Evolutionary conservation across 2,797 vertebrate species (phyloP).

Genomic region (Bovichtus variegatus): DNA sequence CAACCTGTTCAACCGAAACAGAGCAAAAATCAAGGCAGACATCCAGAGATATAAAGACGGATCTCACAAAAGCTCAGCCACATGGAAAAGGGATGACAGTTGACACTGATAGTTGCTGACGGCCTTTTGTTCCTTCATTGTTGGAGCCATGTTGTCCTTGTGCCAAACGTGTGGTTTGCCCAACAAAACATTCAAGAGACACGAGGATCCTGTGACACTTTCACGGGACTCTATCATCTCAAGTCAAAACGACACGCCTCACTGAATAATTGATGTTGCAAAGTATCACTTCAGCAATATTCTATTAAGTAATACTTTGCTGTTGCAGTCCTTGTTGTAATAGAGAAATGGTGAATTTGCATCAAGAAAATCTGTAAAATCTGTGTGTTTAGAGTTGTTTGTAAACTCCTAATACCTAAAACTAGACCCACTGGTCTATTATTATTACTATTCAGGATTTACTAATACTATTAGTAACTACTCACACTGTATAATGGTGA

Average conservation of each 20-base stretch:
- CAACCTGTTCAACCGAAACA: neutral
- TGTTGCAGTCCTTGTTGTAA: neutral
- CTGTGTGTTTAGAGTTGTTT: neutral
- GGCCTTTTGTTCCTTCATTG: constrained; percentile 28
- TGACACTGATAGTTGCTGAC: constrained; percentile 34
- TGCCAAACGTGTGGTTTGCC: constrained; percentile 56
- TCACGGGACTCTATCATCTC: constrained; percentile 51
- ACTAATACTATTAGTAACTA: constrained; percentile 28
- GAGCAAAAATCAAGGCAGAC: neutral
- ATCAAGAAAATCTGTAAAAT: neutral
- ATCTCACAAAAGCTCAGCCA: neutral
- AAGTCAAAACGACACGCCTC: constrained; percentile 52
- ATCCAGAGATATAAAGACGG: neutral
- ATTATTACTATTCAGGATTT: constrained; percentile 24
- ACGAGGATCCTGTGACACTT: constrained; percentile 50
- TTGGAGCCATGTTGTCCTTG: constrained; percentile 29
- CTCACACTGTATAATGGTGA: constrained; percentile 15
- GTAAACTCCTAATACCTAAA: neutral
- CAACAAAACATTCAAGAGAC: constrained; percentile 38
- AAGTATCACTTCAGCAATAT: constrained; percentile 12
- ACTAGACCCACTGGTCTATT: constrained; percentile 21
- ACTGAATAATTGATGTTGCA: constrained; percentile 55
- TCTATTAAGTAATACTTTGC: constrained; percentile 11
- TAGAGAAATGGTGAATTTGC: neutral
- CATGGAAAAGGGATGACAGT: neutral